Evolutionary conservation across 2,888 invertebrate genomes (phyloP).

Genomic region (Seira sanloemensis): DNA sequence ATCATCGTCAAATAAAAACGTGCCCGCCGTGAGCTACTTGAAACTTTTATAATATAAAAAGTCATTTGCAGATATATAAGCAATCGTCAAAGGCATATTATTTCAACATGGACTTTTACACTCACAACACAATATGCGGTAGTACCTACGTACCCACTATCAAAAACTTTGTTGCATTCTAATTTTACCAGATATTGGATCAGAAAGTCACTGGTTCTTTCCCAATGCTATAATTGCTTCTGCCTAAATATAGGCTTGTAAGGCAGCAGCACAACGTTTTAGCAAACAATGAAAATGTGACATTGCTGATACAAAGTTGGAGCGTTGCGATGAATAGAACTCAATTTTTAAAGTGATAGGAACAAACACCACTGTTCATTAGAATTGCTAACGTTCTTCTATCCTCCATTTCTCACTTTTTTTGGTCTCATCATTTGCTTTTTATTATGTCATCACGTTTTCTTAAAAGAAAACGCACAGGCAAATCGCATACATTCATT

Average conservation of each 20-base stretch:
- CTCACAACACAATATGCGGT: not conserved
- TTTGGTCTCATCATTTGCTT: not conserved
- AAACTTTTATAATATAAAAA: constrained; percentile 5
- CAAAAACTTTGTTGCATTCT: not conserved
- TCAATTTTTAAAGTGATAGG: not conserved
- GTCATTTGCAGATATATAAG: not conserved
- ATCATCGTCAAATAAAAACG: constrained; percentile 27
- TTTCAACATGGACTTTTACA: not conserved
- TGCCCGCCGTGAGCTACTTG: constrained; percentile 56
- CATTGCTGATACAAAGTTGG: not conserved
- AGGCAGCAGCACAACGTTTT: not conserved
- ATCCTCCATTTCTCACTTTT: not conserved
- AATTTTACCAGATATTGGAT: not conserved
- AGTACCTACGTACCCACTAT: not conserved
- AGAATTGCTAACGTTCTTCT: not conserved
- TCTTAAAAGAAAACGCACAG: not conserved
- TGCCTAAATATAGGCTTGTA: constrained; percentile 9
- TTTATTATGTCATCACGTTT: constrained; percentile 34
- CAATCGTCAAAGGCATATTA: not conserved
- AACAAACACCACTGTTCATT: not conserved
- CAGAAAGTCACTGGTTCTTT: not conserved
- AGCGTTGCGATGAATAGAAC: not conserved
- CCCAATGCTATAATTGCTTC: not conserved
- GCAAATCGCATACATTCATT: constrained; percentile 7
- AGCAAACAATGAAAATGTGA: not conserved